Evolutionary conservation across 1,140 invertebrate genomes (phyloP).

Genomic region (Euschistus heros): DNA sequence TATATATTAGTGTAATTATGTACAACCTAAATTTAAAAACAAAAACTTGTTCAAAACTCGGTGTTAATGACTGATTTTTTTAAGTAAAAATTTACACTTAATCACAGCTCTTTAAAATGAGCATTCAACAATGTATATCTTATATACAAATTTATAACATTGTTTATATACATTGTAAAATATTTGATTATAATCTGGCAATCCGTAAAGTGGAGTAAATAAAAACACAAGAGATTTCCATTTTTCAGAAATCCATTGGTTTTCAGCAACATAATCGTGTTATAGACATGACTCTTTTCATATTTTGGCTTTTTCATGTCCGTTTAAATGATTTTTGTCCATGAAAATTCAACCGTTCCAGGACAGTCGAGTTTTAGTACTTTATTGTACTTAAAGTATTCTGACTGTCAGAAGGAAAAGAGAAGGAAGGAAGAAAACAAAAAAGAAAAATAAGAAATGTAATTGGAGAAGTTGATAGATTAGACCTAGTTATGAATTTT

Average conservation of each 20-base stretch:
- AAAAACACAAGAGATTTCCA: conserved; percentile 11
- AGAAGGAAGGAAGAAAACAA: too few species aligned
- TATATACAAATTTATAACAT: not conserved
- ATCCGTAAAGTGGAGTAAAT: not conserved
- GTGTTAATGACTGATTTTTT: not conserved
- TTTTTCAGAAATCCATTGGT: conserved; percentile 3
- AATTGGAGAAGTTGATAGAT: too few species aligned
- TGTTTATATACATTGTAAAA: conserved; percentile 6
- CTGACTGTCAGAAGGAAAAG: not conserved
- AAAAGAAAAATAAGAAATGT: too few species aligned
- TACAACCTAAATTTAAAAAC: not conserved
- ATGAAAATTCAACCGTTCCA: not conserved
- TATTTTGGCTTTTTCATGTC: not conserved
- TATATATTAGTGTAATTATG: not conserved
- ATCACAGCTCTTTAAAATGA: conserved; percentile 17
- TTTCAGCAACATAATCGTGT: not conserved
- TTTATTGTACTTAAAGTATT: conserved; percentile 17
- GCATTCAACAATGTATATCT: conserved; percentile 1
- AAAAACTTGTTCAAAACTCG: not conserved
- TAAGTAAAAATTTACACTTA: not conserved
- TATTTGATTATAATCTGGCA: not conserved
- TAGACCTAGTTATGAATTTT: too few species aligned
- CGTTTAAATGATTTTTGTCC: not conserved
- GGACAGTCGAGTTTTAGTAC: conserved; percentile 14
- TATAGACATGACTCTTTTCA: too few species aligned